Base-by-base conservation (phyloP, 2,888 invertebrate genomes). In the Yponomeuta evonymella region DNA sequence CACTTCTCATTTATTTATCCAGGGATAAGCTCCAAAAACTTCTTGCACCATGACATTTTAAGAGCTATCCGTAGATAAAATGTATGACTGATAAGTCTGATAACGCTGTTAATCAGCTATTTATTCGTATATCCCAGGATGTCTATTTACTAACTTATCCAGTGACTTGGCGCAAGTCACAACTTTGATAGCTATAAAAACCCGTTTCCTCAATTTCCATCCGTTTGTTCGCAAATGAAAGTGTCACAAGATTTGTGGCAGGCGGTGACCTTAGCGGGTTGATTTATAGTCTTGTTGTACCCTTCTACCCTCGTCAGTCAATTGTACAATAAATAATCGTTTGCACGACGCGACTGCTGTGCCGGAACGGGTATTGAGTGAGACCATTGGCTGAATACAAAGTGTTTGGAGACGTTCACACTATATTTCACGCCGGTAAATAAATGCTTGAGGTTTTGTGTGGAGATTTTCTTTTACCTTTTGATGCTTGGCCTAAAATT, bases 241-340 rank as follows among this genome's bases (percentile, higher is more conserved):
- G 33, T 62, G 69, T 69, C 69, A 69, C 69, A 67, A 67, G 67
- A 67, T 67, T 58, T 58, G 51, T 29, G 67, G 62, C 67, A 15
- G 66, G 30, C 33, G 29, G 51, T 70, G 58, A 70, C 70, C 67
- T 70, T 51, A 68, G 33, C 29, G 75, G 72, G 80, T 80, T 84
- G 84, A 86, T 86, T 85, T 84, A 85, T 83, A 78, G 77, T 75
- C 75, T 9, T 30, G 69, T 67, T 76, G 80, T 81, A 82, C 82
- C 84, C 83, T 81, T 77, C 79, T 76, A 84, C 85, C 86, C 84
- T 74, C 80, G 83, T 86, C 86, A 85, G 83, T 85, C 85, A 83
- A 84, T 85, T 83, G 79, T 80, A 82, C 79, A 78, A 83, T 86
- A 86, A 86, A 86, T 87, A 84, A 86, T 86, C 81, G 82, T 80